These are phyloP conservation scores for Macrotrachela quadricornifera DNA, from an alignment of 1,140 invertebrate genomes.

Conservation along the genomic window DNA sequence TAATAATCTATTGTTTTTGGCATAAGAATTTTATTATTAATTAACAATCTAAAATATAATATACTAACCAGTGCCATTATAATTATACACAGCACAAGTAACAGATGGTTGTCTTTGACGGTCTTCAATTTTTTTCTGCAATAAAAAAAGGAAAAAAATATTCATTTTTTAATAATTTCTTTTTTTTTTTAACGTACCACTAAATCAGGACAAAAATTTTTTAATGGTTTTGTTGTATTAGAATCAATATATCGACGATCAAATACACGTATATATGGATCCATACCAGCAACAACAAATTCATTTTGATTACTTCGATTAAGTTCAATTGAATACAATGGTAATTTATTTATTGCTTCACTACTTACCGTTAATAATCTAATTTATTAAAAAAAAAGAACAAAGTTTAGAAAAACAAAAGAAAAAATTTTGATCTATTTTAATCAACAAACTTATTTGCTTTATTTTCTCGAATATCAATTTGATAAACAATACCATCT, in stretches of 20 bases:
- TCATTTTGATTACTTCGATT: constrained; percentile 55
- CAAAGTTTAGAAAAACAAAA: neutral
- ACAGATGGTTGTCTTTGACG: constrained; percentile 35
- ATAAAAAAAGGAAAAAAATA: too few species aligned
- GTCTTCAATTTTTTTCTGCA: too few species aligned
- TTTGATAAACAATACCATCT: constrained; percentile 54
- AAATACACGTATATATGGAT: constrained; percentile 32
- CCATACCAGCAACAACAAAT: constrained; percentile 55
- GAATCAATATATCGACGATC: constrained; percentile 26
- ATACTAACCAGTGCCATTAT: constrained; percentile 44
- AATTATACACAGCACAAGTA: constrained; percentile 69
- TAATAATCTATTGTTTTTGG: too few species aligned
- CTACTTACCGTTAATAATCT: constrained; percentile 37
- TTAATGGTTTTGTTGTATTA: constrained; percentile 11
- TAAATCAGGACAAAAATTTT: too few species aligned
- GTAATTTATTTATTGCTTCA: constrained; percentile 40
- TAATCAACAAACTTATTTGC: constrained; percentile 37
- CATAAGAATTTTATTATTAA: too few species aligned
- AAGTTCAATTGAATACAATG: constrained; percentile 60
- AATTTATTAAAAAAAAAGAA: too few species aligned
- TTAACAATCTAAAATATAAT: too few species aligned
- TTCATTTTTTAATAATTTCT: too few species aligned
- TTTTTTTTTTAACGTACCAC: too few species aligned
- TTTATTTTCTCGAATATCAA: constrained; percentile 53
- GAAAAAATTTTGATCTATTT: neutral